Percentiles rank a stretch among this genome's conserved stretches.
Conservation (phyloP, 2,113 vertebrate genomes). For the Fregetta grallaria region DNA sequence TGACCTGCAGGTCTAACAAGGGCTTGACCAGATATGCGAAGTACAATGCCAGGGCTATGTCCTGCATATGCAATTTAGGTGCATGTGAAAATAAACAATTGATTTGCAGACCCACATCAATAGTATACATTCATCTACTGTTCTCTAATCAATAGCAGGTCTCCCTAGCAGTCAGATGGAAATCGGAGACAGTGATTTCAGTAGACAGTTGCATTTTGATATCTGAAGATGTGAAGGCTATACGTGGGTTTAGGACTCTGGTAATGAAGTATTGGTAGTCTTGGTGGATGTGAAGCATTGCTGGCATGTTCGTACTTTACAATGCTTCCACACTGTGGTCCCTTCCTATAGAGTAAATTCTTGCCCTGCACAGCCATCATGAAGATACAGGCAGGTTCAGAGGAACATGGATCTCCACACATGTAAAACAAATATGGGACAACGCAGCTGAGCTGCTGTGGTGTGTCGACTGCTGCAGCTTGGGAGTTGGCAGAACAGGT, state of each 20-base stretch:
- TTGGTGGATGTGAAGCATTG: not conserved
- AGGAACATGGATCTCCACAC: not conserved
- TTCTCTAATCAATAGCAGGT: not conserved
- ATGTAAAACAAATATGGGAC: not conserved
- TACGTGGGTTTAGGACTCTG: not conserved
- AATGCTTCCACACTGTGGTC: not conserved
- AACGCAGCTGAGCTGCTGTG: not conserved
- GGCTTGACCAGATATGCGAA: not conserved
- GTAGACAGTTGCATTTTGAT: not conserved
- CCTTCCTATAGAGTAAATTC: not conserved
- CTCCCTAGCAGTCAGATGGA: not conserved
- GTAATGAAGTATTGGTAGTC: not conserved
- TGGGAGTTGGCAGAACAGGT: not conserved
- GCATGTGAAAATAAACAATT: not conserved
- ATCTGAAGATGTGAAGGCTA: not conserved
- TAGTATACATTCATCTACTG: not conserved
- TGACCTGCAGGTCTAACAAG: not conserved
- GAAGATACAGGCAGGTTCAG: not conserved
- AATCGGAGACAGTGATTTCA: not conserved
- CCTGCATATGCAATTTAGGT: not conserved
- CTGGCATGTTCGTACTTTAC: not conserved
- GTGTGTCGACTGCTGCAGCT: not conserved
- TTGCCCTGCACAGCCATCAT: not conserved
- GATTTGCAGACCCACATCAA: not conserved
- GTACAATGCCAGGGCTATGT: rapidly evolving